Evolutionary conservation across 1,140 invertebrate species (phyloP).

Genomic region (Zaprionus lachaisei): DNA sequence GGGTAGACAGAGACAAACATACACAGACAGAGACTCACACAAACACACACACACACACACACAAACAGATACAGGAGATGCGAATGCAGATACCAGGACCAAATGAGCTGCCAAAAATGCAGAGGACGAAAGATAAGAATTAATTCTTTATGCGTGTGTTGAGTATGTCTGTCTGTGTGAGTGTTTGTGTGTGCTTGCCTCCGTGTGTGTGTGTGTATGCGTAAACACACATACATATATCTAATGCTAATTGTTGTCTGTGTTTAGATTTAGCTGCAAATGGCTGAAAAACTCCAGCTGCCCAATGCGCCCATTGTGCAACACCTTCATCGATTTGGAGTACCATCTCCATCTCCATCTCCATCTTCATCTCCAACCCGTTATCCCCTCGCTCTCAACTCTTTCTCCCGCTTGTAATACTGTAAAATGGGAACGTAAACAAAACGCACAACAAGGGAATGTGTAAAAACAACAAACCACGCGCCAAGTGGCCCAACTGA

Average conservation of each 20-base stretch:
- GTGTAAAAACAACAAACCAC: conserved; percentile 75
- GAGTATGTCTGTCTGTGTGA: neutral
- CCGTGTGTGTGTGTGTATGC: neutral
- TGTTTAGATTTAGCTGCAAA: conserved; percentile 23
- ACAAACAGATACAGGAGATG: neutral
- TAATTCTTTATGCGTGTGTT: conserved; percentile 2
- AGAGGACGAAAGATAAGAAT: conserved; percentile 12
- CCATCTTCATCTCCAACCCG: conserved; percentile 10
- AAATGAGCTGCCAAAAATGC: conserved; percentile 5
- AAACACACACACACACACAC: neutral
- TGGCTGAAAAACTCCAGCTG: conserved; percentile 37
- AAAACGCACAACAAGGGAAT: conserved; percentile 57
- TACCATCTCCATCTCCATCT: conserved; percentile 27
- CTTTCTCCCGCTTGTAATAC: conserved; percentile 22
- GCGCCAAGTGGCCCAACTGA: conserved; percentile 66
- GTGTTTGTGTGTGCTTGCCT: neutral
- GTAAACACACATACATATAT: conserved; percentile 18
- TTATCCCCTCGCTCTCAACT: neutral
- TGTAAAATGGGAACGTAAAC: conserved; percentile 37
- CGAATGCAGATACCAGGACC: conserved; percentile 6
- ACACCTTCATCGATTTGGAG: conserved; percentile 22
- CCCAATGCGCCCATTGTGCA: conserved; percentile 21
- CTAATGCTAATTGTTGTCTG: conserved; percentile 32
- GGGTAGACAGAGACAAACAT: conserved; percentile 5
- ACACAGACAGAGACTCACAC: neutral